phyloP scores from a whole-genome alignment of 2,113 vertebrate genomes.

The Thermophis baileyi region DNA sequence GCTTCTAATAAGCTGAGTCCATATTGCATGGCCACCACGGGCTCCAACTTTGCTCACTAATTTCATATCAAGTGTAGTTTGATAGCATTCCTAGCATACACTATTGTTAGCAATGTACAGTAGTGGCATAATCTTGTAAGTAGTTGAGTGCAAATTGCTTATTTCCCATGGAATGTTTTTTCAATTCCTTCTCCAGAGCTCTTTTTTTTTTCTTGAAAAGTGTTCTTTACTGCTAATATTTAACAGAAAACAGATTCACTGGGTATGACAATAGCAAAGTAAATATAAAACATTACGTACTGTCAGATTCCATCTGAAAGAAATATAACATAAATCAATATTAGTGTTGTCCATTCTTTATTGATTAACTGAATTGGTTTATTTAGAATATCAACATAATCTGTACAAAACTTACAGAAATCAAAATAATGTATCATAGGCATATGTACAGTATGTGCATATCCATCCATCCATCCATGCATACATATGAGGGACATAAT shows the following conservation, averaged over 20 bases:
- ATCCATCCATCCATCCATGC: not conserved
- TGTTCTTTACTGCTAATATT: not conserved
- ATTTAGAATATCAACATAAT: not conserved
- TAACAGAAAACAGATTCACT: not conserved
- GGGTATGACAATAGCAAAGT: not conserved
- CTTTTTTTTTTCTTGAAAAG: not conserved
- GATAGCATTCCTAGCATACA: not conserved
- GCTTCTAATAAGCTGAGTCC: not conserved
- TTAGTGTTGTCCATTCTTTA: not conserved
- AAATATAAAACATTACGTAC: constrained; percentile 15
- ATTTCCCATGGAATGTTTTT: not conserved
- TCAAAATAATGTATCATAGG: not conserved
- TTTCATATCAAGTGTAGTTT: not conserved
- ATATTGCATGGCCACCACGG: not conserved
- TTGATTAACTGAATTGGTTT: not conserved
- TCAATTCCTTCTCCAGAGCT: not conserved
- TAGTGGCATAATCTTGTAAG: not conserved
- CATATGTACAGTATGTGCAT: not conserved
- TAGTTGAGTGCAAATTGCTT: not conserved
- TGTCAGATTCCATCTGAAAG: constrained; percentile 17
- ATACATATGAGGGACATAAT: not conserved
- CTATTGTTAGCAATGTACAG: not conserved
- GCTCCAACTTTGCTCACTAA: not conserved
- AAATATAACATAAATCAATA: not conserved
- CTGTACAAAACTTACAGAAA: not conserved